Conservation (phyloP, 2,797 vertebrate genomes). For the Tiaroga cobitis region DNA sequence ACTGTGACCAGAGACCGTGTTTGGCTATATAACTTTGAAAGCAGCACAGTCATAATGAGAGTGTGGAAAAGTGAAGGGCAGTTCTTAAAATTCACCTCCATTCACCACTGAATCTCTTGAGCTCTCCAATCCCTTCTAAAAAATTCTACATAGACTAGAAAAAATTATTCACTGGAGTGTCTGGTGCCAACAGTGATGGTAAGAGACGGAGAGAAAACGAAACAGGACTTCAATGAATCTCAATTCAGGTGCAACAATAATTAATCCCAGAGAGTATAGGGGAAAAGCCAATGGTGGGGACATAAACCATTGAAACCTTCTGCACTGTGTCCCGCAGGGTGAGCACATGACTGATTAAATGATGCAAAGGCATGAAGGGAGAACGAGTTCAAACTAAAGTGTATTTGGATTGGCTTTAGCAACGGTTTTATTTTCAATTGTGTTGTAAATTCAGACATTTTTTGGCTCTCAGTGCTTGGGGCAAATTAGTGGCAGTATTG, state of each 20-base stretch:
- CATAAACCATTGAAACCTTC: background rate
- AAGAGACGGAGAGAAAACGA: constrained; percentile 8
- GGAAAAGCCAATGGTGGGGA: background rate
- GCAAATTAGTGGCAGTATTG: background rate
- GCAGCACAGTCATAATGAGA: constrained; percentile 13
- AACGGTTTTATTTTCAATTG: background rate
- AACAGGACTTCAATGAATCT: constrained; percentile 16
- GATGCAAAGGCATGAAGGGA: constrained; percentile 10
- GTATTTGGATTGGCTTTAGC: background rate
- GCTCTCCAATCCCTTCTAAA: background rate
- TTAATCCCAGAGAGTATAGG: constrained; percentile 34
- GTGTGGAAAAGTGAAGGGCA: constrained; percentile 17
- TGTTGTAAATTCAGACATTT: background rate
- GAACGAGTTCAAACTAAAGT: background rate
- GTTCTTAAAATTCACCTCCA: constrained; percentile 46
- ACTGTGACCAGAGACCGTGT: constrained; percentile 5
- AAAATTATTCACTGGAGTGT: constrained; percentile 14
- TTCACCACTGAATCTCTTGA: constrained; percentile 13
- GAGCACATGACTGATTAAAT: constrained; percentile 37
- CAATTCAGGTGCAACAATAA: constrained; percentile 30
- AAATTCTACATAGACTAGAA: background rate
- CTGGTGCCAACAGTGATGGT: background rate
- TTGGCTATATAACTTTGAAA: constrained; percentile 8
- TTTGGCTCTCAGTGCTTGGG: background rate
- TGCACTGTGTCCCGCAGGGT: background rate